Base-by-base conservation (phyloP, 1,140 invertebrate species). In the Camponotus vicinus region DNA sequence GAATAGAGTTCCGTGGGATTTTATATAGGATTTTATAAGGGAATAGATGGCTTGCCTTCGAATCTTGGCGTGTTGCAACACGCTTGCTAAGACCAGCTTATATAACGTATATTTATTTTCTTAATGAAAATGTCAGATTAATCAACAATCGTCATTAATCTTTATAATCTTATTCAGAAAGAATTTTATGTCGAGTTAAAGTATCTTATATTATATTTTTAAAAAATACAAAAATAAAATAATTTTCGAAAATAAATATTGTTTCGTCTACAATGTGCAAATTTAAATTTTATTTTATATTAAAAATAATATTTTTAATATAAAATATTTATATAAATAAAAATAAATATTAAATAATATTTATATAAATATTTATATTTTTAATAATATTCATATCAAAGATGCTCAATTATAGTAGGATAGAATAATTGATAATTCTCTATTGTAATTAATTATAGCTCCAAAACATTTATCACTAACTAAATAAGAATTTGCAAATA, bases 121-220 rank as follows among this genome's bases (percentile, higher is more conserved):
- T 59, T 66, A 80, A 70, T 21, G 11, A 18, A 80, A 70, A 57
- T 13, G 7, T 82, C 27, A 21, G 49, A 70, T 80, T 45, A 77
- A 63, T 77, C 32, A 64, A 0, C n/a, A 15, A 5, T 32, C 6
- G 49, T 59, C 4, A 9, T 49, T 32, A 37, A 11, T 73, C 55
- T 4, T 52, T 55, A 15, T 40, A 34, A 49, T 82, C 42, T 59
- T 69, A 69, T 80, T 80, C 42, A 55, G 1, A 15, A 32, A 45
- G 0, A 45, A 45, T 9, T 45, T 45, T 69, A 7, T 40, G 4
- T 5, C 2, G 3, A 13, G 18, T 37, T 5, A 13, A 13, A 59
- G 21, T 21, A 6, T 42, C 6, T 18, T 8, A 34, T 2, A 2
- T 15, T 66, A 3, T 32, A 40, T 57, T 2, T 27, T 40, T 57